Base-by-base conservation (phyloP, 2,888 invertebrate species). In the Aethes cnicana region DNA sequence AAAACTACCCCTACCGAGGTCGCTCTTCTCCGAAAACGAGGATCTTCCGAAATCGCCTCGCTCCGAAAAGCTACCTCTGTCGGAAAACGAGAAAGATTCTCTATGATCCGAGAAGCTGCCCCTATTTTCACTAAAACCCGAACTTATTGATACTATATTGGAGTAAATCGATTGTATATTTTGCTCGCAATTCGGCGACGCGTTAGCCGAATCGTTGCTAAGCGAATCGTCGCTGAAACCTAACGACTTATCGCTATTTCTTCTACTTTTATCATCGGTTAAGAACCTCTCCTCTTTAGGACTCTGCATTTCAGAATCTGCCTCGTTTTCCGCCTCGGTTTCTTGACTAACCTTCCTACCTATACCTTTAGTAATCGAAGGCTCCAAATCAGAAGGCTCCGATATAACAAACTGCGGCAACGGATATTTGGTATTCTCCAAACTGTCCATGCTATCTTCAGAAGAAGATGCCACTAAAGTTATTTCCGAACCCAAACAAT, bases 401-500 rank as follows among this genome's bases (percentile, higher is more conserved):
- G 94, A 94, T 56, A 95, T 94, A 1, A 94, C 91, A 57, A 95
- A 94, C 50, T 92, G 92, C 0, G 92, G 92, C 8, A 92, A 72
- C 0, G 90, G 73, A 52, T 89, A 87, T 23, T 81, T 85, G 0
- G 81, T 59, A 50, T 91, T 92, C 48, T 94, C 94, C 30, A 94
- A 71, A 37, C 94, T 92, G 43, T 94, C 94, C 81, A 93, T 92
- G 36, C 93, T 93, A 54, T 94, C 94, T 56, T 93, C 92, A 0
- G 94, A 94, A 0, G 95, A 94, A 0, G 95, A 95, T 0, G 95
- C 95, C 0, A 95, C 94, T 1, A 96, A 71, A 0, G 95, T 95
- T 0, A 95, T 93, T 80, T 95, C 95, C 4, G 95, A 95, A 0
- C 97, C 97, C 46, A 95, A 91, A 44, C 97, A 97, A 74, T 98